Percentiles rank a stretch among this genome's conserved stretches.
Conservation (phyloP, 2,113 vertebrate species). For the Procapra przewalskii region DNA sequence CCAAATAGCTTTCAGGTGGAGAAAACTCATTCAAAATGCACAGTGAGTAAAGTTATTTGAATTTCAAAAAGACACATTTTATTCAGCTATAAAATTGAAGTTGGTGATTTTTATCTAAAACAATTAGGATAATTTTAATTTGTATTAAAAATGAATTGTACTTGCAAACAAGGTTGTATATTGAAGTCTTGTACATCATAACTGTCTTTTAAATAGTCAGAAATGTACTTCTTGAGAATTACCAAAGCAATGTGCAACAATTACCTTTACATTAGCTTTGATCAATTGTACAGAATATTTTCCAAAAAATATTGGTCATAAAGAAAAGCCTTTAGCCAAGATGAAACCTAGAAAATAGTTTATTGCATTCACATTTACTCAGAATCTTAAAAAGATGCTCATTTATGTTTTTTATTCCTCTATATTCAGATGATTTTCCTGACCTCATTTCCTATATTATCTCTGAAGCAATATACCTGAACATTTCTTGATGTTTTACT, state of each 20-base stretch:
- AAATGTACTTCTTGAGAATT: slow-evolving; percentile 47
- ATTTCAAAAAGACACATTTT: slow-evolving; percentile 70
- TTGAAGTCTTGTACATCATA: slow-evolving; percentile 57
- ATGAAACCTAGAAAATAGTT: not conserved
- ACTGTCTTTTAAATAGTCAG: slow-evolving; percentile 64
- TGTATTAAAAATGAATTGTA: slow-evolving; percentile 55
- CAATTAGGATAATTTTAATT: slow-evolving; percentile 71
- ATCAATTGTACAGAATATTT: slow-evolving; percentile 60
- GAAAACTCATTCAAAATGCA: slow-evolving; percentile 67
- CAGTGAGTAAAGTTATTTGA: slow-evolving; percentile 65
- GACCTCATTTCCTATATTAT: not conserved
- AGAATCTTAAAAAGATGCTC: not conserved
- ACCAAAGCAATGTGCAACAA: slow-evolving; percentile 43
- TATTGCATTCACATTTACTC: not conserved
- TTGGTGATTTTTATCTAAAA: slow-evolving; percentile 61
- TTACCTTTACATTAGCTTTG: slow-evolving; percentile 58
- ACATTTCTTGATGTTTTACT: not conserved
- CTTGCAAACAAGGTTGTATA: slow-evolving; percentile 64
- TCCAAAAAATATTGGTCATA: not conserved
- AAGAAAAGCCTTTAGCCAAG: slow-evolving; percentile 11
- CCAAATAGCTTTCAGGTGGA: slow-evolving; percentile 61
- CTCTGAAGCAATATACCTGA: not conserved
- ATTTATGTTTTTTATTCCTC: not conserved
- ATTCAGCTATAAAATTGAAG: slow-evolving; percentile 64
- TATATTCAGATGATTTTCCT: not conserved